A percentile compares a stretch with the other conserved stretches of the same genome.
Conservation (phyloP, 2,888 invertebrate genomes). For the Noctua janthina region DNA sequence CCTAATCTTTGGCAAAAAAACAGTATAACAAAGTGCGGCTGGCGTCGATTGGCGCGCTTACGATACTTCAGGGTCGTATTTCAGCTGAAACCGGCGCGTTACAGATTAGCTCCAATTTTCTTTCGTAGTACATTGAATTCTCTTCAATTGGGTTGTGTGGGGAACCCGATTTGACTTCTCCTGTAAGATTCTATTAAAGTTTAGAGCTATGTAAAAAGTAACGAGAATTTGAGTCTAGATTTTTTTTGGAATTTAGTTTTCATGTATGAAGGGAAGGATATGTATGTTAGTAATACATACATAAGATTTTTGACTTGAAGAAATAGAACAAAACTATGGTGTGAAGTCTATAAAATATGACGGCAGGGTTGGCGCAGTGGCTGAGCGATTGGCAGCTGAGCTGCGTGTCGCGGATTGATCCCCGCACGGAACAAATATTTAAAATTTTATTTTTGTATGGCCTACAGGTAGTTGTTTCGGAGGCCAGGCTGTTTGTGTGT, state of each 20-base stretch:
- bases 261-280: background rate
- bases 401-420: background rate
- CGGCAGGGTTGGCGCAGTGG: background rate
- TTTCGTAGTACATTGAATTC: conserved; percentile 77
- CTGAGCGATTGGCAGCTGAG: no score
- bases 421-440: background rate
- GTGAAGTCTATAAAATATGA: background rate
- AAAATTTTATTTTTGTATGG: background rate
- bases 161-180: conserved; percentile 38
- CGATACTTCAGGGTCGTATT: conserved; percentile 82
- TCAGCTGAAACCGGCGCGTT: conserved; percentile 81
- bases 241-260: background rate
- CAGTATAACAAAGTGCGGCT: conserved; percentile 73
- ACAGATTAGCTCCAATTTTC: conserved; percentile 86
- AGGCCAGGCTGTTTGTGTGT: background rate
- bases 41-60: conserved; percentile 81
- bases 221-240: background rate
- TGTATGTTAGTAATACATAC: background rate
- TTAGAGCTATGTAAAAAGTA: background rate
- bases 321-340: background rate
- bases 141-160: conserved; percentile 66
- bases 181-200: conserved; percentile 3
- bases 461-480: background rate
- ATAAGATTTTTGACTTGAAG: background rate
- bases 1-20: conserved; percentile 74